Percentiles rank a stretch among this genome's conserved stretches.
phyloP scores from a whole-genome alignment of 2,113 vertebrate genomes.

The Clarias macrocephalus region DNA sequence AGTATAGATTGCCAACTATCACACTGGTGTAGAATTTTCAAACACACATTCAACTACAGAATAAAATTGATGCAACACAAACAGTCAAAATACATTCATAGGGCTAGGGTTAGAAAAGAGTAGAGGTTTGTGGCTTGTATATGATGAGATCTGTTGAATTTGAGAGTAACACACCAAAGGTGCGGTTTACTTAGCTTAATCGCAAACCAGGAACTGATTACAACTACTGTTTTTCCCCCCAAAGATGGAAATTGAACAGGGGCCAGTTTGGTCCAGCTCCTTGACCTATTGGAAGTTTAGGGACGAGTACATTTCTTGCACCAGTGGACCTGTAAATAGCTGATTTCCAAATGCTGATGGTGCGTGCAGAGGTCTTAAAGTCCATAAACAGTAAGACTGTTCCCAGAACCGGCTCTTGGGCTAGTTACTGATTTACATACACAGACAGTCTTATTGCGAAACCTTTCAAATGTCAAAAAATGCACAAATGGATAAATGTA shows the following conservation, averaged over 20 bases:
- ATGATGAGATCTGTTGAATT: neutral
- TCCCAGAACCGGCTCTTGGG: neutral
- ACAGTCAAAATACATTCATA: neutral
- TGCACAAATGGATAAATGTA: no score
- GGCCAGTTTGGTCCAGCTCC: slow-evolving; percentile 6
- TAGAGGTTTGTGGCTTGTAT: neutral
- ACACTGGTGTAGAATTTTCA: neutral
- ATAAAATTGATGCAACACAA: neutral
- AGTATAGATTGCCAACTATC: neutral
- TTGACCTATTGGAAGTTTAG: slow-evolving; percentile 1
- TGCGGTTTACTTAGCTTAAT: neutral
- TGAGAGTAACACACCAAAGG: neutral
- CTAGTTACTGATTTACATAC: neutral
- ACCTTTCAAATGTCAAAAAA: neutral
- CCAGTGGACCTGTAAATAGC: neutral
- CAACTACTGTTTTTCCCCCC: neutral
- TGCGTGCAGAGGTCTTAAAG: neutral
- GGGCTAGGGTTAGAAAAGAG: neutral
- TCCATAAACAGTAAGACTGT: neutral
- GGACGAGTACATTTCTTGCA: neutral
- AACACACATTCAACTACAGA: neutral
- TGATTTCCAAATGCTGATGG: neutral
- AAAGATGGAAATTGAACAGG: neutral
- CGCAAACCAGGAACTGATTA: neutral
- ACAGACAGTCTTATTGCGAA: neutral